Evolutionary conservation across 2,888 invertebrate species (phyloP).

Genomic region (Altica lythri): DNA sequence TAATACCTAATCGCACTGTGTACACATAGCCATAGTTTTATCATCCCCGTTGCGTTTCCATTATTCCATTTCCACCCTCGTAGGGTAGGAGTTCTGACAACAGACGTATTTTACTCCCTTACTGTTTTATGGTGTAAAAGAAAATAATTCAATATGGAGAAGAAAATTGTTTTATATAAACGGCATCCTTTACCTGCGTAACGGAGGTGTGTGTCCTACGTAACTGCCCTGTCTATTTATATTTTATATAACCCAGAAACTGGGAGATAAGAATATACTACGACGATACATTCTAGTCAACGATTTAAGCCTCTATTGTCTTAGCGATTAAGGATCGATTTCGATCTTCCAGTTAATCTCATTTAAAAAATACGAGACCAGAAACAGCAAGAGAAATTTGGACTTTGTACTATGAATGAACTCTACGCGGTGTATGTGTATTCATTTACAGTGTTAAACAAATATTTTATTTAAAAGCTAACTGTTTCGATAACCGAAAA

Average conservation of each 20-base stretch:
- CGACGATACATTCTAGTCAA: neutral
- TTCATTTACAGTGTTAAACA: conserved; percentile 21
- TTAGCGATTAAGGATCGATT: conserved; percentile 5
- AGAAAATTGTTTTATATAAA: too few relatives aligned
- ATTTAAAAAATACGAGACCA: conserved; percentile 3
- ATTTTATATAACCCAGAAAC: neutral
- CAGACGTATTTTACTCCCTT: too few relatives aligned
- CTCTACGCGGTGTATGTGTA: conserved; percentile 32
- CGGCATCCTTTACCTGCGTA: conserved; percentile 8
- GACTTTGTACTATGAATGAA: conserved; percentile 42
- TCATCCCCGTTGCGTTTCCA: too few relatives aligned
- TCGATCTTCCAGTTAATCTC: neutral
- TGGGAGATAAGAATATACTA: conserved; percentile 3
- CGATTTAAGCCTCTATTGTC: conserved; percentile 3
- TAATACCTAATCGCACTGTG: too few relatives aligned
- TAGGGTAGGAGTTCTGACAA: too few relatives aligned
- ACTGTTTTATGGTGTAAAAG: too few relatives aligned
- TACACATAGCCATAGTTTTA: too few relatives aligned
- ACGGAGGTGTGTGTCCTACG: conserved; percentile 22
- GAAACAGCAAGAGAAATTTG: conserved; percentile 34
- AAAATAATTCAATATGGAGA: too few relatives aligned
- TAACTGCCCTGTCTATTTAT: conserved; percentile 17
- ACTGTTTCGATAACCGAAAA: conserved; percentile 21
- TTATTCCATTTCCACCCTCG: too few relatives aligned
- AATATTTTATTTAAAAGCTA: conserved; percentile 25